These are phyloP conservation scores for Steromphala cineraria DNA, from an alignment of 2,888 invertebrate genomes.

Conservation along the genomic window DNA sequence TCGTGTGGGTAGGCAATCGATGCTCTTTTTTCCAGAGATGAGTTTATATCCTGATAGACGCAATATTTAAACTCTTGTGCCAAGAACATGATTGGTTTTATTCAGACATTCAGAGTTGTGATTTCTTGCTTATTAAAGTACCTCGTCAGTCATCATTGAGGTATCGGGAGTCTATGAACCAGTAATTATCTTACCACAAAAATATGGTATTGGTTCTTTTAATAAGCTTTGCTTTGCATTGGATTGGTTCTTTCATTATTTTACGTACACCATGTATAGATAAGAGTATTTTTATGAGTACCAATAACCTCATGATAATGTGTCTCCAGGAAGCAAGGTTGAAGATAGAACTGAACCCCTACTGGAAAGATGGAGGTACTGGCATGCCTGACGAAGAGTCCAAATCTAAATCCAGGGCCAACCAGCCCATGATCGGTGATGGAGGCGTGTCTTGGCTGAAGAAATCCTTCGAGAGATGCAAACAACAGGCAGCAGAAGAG, in stretches of 20 bases:
- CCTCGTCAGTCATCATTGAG: too few species aligned
- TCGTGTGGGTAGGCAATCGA: too few species aligned
- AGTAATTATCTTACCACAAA: not conserved
- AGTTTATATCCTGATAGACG: too few species aligned
- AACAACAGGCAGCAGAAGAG: slow-evolving; percentile 79
- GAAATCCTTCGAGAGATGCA: slow-evolving; percentile 78
- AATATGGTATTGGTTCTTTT: too few species aligned
- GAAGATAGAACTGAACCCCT: slow-evolving; percentile 89
- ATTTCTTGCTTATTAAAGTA: too few species aligned
- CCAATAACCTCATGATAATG: not conserved
- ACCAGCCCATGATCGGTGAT: slow-evolving; percentile 75
- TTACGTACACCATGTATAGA: not conserved
- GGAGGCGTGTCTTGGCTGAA: slow-evolving; percentile 78
- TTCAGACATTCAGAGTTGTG: too few species aligned
- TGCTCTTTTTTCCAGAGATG: too few species aligned
- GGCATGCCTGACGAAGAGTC: slow-evolving; percentile 82
- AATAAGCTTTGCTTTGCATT: not conserved
- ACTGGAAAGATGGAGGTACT: slow-evolving; percentile 92
- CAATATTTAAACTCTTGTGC: too few species aligned
- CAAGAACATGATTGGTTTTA: too few species aligned
- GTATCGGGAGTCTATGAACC: too few species aligned
- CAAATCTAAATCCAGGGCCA: slow-evolving; percentile 34
- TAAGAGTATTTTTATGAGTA: too few species aligned
- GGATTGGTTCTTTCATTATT: not conserved
- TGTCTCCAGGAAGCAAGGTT: slow-evolving; percentile 81